These are phyloP conservation scores for Nasonovia ribisnigri DNA, from an alignment of 2,888 invertebrate species.

Conservation along the genomic window DNA sequence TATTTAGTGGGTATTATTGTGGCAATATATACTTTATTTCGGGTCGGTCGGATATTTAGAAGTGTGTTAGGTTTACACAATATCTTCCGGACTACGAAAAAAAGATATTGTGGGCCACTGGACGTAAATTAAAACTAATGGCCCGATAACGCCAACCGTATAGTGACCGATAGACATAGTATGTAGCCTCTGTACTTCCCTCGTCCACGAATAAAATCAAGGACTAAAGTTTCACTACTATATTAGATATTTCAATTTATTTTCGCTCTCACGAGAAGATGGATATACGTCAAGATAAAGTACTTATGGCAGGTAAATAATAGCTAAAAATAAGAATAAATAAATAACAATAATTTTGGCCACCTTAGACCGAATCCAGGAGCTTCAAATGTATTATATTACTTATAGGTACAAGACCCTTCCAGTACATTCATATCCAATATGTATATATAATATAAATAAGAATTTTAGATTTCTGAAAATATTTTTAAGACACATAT, in stretches of 20 bases:
- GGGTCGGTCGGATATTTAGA: neutral
- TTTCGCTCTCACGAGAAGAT: neutral
- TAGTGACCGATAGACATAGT: neutral
- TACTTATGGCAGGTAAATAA: neutral
- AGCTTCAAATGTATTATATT: neutral
- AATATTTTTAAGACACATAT: neutral
- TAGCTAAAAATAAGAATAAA: neutral
- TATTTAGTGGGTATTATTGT: neutral
- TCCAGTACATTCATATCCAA: neutral
- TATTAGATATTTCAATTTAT: neutral
- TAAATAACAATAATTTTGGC: neutral
- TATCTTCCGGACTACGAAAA: neutral
- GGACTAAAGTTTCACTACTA: neutral
- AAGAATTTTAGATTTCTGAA: constrained; percentile 2
- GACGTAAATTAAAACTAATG: constrained; percentile 19
- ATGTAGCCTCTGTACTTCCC: neutral
- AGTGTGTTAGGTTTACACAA: neutral
- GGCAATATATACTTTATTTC: neutral
- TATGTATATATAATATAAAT: neutral
- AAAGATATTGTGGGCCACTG: neutral
- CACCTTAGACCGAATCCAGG: neutral
- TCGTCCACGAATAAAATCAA: neutral
- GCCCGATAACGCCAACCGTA: neutral
- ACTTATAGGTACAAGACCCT: neutral
- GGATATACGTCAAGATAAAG: neutral